These are phyloP conservation scores for Reticulitermes lucifugus DNA, from an alignment of 2,888 invertebrate genomes.

Conservation along the genomic window DNA sequence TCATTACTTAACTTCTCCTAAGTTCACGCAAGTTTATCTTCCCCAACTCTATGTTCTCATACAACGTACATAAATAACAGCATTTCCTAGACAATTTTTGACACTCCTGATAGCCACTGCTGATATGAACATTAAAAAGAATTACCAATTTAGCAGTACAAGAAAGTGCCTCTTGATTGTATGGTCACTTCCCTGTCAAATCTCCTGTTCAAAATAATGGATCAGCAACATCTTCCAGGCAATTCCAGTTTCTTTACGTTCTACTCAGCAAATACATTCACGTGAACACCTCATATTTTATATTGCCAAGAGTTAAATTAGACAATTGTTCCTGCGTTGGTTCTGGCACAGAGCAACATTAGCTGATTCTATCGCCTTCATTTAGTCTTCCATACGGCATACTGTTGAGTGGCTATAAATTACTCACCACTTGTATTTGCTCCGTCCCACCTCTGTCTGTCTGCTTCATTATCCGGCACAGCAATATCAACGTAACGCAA, in stretches of 20 bases:
- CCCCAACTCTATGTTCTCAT: too few relatives aligned
- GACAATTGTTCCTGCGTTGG: conserved; percentile 9
- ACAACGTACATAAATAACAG: too few relatives aligned
- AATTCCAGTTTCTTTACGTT: background rate
- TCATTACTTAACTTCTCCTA: too few relatives aligned
- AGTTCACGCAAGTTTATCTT: too few relatives aligned
- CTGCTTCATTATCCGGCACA: background rate
- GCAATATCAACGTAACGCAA: background rate
- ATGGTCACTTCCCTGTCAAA: background rate
- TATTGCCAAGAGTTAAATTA: conserved; percentile 14
- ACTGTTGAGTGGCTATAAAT: background rate
- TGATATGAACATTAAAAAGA: background rate
- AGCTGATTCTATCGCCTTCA: conserved; percentile 1
- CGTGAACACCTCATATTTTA: conserved; percentile 2
- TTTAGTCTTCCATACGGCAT: conserved; percentile 6
- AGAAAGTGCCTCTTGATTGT: background rate
- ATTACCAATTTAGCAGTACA: background rate
- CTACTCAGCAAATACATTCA: background rate
- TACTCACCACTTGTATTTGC: background rate
- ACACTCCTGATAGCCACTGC: background rate
- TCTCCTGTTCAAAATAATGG: background rate
- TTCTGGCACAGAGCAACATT: background rate
- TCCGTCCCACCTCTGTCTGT: background rate
- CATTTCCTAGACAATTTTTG: too few relatives aligned
- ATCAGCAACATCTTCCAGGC: background rate